Evolutionary conservation across 1,140 invertebrate genomes (phyloP).

Genomic region (Vanessa tameamea): DNA sequence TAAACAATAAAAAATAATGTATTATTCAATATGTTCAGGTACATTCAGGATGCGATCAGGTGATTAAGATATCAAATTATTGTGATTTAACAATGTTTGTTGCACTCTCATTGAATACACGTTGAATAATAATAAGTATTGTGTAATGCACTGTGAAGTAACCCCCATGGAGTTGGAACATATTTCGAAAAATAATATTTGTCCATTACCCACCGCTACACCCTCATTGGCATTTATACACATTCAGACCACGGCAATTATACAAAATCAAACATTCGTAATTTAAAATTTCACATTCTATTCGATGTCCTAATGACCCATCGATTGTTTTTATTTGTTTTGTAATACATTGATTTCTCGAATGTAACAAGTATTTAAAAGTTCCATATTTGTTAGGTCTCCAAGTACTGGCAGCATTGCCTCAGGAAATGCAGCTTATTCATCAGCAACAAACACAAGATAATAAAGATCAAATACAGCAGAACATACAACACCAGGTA

Average conservation of each 20-base stretch:
- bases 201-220: not conserved
- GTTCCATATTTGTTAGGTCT: conserved; percentile 71
- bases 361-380: not conserved
- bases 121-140: not conserved
- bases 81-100: conserved; percentile 29
- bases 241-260: not conserved
- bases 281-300: not conserved
- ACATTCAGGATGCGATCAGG: conserved; percentile 61
- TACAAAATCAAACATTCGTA: not conserved
- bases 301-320: not conserved
- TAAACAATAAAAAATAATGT: conserved; percentile 12
- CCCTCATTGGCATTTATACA: not conserved
- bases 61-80: conserved; percentile 41
- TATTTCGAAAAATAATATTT: not conserved
- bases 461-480: conserved; percentile 53
- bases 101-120: not conserved
- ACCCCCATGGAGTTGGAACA: not conserved
- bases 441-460: conserved; percentile 54
- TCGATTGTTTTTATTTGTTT: not conserved
- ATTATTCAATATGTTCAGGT: conserved; percentile 48
- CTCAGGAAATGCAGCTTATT: conserved; percentile 84
- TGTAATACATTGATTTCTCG: not conserved
- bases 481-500: conserved; percentile 62
- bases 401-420: conserved; percentile 84
- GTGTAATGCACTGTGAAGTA: not conserved